Base-by-base conservation (phyloP, 2,888 invertebrate genomes). In the Helicoverpa assulta region DNA sequence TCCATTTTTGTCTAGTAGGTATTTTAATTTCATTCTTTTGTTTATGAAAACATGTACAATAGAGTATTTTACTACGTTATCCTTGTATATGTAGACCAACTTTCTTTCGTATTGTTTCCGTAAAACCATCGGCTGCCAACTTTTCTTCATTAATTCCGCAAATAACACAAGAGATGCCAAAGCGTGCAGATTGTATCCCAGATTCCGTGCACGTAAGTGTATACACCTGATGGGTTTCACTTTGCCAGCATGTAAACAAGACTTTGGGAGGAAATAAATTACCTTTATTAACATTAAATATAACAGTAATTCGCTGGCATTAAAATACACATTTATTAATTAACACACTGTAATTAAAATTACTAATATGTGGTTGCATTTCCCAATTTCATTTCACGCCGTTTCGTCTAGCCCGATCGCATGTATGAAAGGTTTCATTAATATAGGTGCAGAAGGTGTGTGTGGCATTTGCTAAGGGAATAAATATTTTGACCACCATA, bases 121-220 rank as follows among this genome's bases (percentile, higher is more conserved):
- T 21, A 52, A 53, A 54, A 58, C 18, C 12, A 0, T 19, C 14
- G 14, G 8, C 19, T 55, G 76, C 78, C 77, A 67, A 58, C 66
- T 76, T 72, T 68, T 76, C 55, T 63, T 79, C 63, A 72, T 55
- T 64, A 67, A 70, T 66, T 52, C 71, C 18, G 51, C 57, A 62
- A 61, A 75, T 73, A 61, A 40, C 67, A 43, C 26, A 40, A 2
- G 33, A 64, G 50, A 68, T 79, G 72, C 76, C 79, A 60, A 61
- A 51, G 65, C 63, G 58, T 53, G 58, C 66, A 47, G 14, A 19
- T 47, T 19, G 16, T 54, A 21, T 47, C 18, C 16, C 63, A 19
- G 4, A 76, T 60, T 68, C 64, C 7, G 21, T 26, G 21, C 73
- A 77, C 77, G 76, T 70, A 33, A 26, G n/a, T 16, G 26, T 33